Percentiles rank a stretch among this genome's conserved stretches.
phyloP scores from a whole-genome alignment of 2,797 vertebrate genomes.

The Cryptoprocta ferox region DNA sequence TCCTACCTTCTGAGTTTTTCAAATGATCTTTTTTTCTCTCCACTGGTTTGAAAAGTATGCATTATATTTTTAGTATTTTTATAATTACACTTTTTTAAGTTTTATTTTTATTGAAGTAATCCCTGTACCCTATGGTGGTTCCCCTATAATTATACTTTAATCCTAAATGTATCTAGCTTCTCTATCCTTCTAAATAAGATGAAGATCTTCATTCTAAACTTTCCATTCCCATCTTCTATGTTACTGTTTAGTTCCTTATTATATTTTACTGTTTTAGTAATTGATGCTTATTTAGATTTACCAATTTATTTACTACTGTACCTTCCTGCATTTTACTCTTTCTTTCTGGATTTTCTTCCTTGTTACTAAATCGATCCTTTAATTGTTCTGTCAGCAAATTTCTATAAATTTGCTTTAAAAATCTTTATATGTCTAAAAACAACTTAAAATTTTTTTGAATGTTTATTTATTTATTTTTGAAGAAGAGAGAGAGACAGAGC shows the following conservation, averaged over 20 bases:
- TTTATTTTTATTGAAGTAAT: no score
- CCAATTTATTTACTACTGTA: neutral
- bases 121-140: no score
- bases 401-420: neutral
- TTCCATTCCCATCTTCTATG: neutral
- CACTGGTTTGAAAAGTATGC: conserved; percentile 8
- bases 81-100: neutral
- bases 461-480: neutral
- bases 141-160: no score
- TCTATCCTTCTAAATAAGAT: neutral
- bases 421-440: no score
- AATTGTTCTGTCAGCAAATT: conserved; percentile 7
- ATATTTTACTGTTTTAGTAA: neutral
- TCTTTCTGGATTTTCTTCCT: conserved; percentile 12
- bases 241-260: neutral
- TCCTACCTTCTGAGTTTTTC: neutral
- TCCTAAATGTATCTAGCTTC: neutral
- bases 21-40: neutral
- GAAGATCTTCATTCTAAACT: neutral
- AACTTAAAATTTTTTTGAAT: no score
- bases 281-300: neutral
- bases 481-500: neutral
- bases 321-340: neutral
- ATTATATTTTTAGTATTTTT: neutral
- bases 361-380: neutral